Evolutionary conservation across 2,113 vertebrate species (phyloP).

Genomic region (Cebus imitator): DNA sequence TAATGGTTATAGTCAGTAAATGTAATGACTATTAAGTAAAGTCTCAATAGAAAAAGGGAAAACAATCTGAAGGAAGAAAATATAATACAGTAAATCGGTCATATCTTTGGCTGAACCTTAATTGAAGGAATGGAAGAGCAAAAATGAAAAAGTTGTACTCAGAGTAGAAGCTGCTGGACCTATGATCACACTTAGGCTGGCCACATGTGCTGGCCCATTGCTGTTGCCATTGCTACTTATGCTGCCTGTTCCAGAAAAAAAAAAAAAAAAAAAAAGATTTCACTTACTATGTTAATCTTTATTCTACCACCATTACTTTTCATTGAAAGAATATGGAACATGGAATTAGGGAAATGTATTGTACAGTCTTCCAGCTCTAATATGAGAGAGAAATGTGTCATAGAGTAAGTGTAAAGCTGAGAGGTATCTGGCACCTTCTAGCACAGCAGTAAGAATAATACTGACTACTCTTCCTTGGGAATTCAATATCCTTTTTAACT

Average conservation of each 20-base stretch:
- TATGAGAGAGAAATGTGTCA: not conserved
- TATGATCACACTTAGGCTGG: accelerated
- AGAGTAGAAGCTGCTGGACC: not conserved
- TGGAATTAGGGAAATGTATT: not conserved
- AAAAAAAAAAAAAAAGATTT: not conserved
- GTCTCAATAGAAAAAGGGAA: not conserved
- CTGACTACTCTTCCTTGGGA: not conserved
- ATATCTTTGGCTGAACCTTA: not conserved
- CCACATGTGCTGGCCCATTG: not conserved
- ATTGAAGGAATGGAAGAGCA: not conserved
- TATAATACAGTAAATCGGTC: not conserved
- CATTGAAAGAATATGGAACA: not conserved
- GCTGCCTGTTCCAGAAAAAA: not conserved
- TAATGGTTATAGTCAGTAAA: not conserved
- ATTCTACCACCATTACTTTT: not conserved
- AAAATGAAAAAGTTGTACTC: not conserved
- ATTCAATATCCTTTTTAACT: not conserved
- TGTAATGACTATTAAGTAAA: not conserved
- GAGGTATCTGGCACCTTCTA: not conserved
- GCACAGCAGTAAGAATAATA: not conserved
- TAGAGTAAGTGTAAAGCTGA: not conserved
- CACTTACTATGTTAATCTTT: not conserved
- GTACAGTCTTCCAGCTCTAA: not conserved
- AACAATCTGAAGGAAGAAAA: not conserved
- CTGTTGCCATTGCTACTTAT: not conserved